Evolutionary conservation across 2,888 invertebrate genomes (phyloP), one percentile per base, ranked within the genome.

Genomic region (Cryptophagus acutangulus): DNA sequence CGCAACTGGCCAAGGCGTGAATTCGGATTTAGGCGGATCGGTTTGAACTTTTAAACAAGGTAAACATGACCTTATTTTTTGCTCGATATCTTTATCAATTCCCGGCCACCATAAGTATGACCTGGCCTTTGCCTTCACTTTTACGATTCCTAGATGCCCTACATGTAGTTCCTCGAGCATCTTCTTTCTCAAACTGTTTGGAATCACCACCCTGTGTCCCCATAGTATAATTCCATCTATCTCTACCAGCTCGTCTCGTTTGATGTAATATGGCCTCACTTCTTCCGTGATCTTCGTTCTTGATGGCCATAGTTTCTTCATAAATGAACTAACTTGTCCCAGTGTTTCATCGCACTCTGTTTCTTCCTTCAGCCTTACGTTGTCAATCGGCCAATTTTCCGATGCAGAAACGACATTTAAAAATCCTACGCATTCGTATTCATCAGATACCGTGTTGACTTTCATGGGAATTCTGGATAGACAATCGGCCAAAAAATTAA

Each of bases 51-150:
- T 39, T 8, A 28, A 30, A 33, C 48, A 50, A 17, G 26, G 10
- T 28, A 15, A 9, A 24, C 48, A 48, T 8, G 16, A 25, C 26
- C 36, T 50, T 4, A 28, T 24, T 2, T 40, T 25, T 12, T 10
- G 8, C 36, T 46, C 46, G 12, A 49, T 40, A 33, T 37, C 41
- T 10, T 12, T 17, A 36, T 54, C 50, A 6, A 53, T 10, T n/a
- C 46, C 41, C 5, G 51, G 49, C 55, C 55, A 55, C 52, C 53
- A 55, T 15, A 51, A 38, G 30, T 50, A 44, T 9, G 43, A 42
- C 10, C 53, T 37, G 14, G 46, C 50, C n/a, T 48, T 5, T 2
- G 36, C 24, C 36, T 56, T 52, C 15, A 40, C 41, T 43, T 51
- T 49, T 10, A 43, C 46, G n/a, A 51, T 42, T 6, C 52, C 49